phyloP scores from a whole-genome alignment of 2,888 invertebrate species.

The Cryptus armator region DNA sequence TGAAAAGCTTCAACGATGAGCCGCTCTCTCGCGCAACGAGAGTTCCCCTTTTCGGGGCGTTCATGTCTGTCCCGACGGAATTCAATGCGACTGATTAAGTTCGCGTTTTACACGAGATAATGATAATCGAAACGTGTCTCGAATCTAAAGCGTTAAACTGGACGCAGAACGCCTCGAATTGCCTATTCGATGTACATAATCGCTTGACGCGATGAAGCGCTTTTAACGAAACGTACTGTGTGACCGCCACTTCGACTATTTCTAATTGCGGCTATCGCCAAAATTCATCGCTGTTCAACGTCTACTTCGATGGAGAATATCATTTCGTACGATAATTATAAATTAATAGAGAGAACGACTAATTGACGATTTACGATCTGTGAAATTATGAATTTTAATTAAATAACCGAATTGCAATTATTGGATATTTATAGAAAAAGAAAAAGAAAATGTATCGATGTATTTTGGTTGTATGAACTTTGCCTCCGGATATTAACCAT shows the following conservation, averaged over 20 bases:
- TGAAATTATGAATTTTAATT: not conserved
- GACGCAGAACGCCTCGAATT: not conserved
- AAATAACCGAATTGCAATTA: not conserved
- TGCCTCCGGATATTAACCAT: not conserved
- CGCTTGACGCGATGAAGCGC: not conserved
- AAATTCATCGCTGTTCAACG: not conserved
- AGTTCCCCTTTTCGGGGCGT: constrained; percentile 10
- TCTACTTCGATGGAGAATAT: not conserved
- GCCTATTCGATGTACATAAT: constrained; percentile 1
- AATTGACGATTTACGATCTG: not conserved
- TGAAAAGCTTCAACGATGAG: constrained; percentile 14
- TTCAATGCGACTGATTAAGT: constrained; percentile 56
- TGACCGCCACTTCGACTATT: not conserved
- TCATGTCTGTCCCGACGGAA: constrained; percentile 19
- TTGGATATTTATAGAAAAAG: not conserved
- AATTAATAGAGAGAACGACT: not conserved
- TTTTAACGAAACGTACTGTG: not conserved
- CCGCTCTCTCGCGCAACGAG: not conserved
- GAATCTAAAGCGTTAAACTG: constrained; percentile 40
- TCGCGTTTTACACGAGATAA: constrained; percentile 40
- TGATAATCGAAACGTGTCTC: constrained; percentile 63
- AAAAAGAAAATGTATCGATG: not conserved
- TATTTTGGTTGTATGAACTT: not conserved
- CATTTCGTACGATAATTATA: not conserved
- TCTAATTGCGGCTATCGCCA: not conserved